Conservation (phyloP, 1,140 invertebrate species). For the Lepidurus couesii region DNA sequence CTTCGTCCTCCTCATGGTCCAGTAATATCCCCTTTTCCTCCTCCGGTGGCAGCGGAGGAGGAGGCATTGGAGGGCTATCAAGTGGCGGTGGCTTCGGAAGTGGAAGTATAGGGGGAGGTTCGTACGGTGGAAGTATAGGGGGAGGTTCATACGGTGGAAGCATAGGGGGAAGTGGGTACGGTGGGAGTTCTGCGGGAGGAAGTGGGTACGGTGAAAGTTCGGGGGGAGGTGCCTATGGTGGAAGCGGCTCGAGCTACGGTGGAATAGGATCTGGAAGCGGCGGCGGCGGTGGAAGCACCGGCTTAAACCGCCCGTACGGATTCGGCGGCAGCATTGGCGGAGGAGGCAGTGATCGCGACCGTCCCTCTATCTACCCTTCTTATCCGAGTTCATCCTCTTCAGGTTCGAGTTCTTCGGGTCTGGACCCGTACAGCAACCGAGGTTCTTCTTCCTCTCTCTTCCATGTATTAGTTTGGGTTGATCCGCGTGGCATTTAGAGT, state of each 20-base stretch:
- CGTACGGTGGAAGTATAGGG: background rate
- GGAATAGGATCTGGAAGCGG: background rate
- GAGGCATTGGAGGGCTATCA: background rate
- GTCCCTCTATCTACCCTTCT: background rate
- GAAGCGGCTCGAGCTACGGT: background rate
- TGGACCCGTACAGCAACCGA: slow-evolving; percentile 20
- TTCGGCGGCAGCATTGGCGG: slow-evolving; percentile 40
- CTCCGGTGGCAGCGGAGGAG: background rate
- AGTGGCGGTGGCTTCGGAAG: background rate
- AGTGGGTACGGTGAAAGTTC: background rate
- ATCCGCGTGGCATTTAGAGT: background rate
- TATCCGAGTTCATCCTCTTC: slow-evolving; percentile 1
- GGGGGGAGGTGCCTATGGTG: background rate
- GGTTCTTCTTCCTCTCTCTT: background rate
- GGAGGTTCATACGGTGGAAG: background rate
- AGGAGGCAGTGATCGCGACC: slow-evolving; percentile 35
- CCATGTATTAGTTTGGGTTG: background rate
- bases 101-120: background rate
- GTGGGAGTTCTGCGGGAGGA: background rate
- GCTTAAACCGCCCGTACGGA: background rate
- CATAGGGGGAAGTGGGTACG: background rate
- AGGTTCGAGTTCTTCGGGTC: slow-evolving; percentile 16
- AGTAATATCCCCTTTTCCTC: background rate
- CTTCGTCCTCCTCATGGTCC: slow-evolving; percentile 38
- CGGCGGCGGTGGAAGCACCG: background rate